phyloP scores from a whole-genome alignment of 2,797 vertebrate genomes.

The Petrocephalus sullivani region DNA sequence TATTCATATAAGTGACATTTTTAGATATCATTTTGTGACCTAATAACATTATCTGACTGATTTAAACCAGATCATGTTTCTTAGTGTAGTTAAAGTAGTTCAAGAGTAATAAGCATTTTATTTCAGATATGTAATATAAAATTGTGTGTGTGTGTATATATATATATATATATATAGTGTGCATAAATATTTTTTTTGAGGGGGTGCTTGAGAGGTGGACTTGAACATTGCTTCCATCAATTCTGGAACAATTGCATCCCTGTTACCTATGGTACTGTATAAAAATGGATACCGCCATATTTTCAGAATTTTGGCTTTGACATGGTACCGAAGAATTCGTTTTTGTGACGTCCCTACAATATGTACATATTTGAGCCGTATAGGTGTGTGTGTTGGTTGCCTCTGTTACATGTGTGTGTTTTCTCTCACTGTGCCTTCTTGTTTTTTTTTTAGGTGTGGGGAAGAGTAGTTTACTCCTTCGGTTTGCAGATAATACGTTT shows the following conservation, averaged over 20 bases:
- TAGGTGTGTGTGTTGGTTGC: background rate
- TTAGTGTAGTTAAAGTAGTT: background rate
- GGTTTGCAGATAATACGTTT: conserved; percentile 98
- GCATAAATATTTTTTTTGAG: too few relatives aligned
- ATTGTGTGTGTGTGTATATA: too few relatives aligned
- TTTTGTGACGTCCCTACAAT: background rate
- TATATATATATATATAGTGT: too few relatives aligned
- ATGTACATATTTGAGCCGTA: background rate
- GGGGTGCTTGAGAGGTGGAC: background rate
- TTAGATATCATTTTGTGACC: background rate
- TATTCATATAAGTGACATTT: background rate
- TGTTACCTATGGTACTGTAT: background rate
- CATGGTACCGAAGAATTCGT: too few relatives aligned
- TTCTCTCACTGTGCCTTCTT: background rate
- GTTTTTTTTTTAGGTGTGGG: conserved; percentile 75
- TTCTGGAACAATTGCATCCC: background rate
- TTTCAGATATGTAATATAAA: background rate
- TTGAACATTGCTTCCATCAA: background rate
- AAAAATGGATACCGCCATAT: background rate
- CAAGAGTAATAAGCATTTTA: background rate
- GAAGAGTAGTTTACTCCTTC: conserved; percentile 96
- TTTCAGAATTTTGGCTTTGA: background rate
- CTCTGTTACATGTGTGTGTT: background rate
- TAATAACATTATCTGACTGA: background rate
- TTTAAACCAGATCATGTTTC: background rate